phyloP scores from a whole-genome alignment of 2,888 invertebrate species.

The Mactromeris polynyma region DNA sequence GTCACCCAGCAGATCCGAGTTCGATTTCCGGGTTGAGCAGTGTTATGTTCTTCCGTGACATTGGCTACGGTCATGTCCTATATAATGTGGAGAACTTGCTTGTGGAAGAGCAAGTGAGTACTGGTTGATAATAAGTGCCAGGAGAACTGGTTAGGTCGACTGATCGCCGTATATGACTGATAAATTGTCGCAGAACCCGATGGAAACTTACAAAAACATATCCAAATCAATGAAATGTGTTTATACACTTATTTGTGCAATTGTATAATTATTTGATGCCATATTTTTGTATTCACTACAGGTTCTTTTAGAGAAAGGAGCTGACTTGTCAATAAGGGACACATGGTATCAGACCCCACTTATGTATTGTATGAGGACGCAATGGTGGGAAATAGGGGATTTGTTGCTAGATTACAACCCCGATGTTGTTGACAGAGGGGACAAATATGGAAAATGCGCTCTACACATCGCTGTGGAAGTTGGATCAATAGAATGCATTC shows the following conservation, averaged over 20 bases:
- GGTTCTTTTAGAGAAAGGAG: constrained; percentile 77
- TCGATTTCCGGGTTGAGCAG: no score
- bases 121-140: no score
- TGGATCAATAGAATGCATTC: constrained; percentile 69
- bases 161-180: no score
- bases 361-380: constrained; percentile 79
- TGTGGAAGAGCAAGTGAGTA: no score
- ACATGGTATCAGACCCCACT: constrained; percentile 85
- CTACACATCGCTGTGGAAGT: constrained; percentile 80
- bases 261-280: no score
- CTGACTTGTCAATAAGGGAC: constrained; percentile 76
- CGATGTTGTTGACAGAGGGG: constrained; percentile 72
- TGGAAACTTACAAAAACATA: no score
- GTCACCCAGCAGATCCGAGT: no score
- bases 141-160: no score
- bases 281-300: constrained; percentile 21
- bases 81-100: background rate
- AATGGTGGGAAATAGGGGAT: constrained; percentile 78
- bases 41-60: no score
- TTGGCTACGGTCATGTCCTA: no score
- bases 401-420: constrained; percentile 69
- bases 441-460: constrained; percentile 79
- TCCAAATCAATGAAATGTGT: no score
- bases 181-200: background rate
- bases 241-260: no score